These are phyloP conservation scores for Aix galericulata DNA, from an alignment of 2,113 vertebrate species.

Conservation along the genomic window DNA sequence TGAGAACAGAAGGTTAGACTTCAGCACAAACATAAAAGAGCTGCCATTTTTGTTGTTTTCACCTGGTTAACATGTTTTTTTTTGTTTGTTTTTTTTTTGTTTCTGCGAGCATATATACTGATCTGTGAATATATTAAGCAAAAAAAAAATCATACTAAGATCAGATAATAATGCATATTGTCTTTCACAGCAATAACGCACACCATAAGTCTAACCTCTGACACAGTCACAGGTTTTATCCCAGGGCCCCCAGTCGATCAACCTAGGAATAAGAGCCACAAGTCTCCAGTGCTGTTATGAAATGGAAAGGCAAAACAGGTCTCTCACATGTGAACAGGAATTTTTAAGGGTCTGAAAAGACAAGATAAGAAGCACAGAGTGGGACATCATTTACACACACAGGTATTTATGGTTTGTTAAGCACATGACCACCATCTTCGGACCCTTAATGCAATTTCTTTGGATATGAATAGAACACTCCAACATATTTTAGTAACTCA, in stretches of 20 bases:
- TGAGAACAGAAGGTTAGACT: neutral
- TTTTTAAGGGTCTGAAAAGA: neutral
- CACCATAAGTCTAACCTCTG: neutral
- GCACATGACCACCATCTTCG: neutral
- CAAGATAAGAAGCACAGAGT: neutral
- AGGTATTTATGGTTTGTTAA: neutral
- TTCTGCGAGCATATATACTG: neutral
- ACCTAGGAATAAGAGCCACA: neutral
- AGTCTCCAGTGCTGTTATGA: neutral
- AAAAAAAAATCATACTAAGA: neutral
- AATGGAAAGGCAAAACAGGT: neutral
- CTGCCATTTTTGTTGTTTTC: neutral
- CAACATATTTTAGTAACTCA: neutral
- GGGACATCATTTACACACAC: neutral
- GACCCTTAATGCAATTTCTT: neutral
- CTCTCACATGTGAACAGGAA: neutral
- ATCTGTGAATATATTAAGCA: neutral
- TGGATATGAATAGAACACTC: neutral
- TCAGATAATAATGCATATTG: neutral
- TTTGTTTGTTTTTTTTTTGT: fast-evolving
- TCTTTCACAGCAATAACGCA: neutral
- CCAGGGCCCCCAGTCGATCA: neutral
- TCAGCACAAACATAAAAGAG: neutral
- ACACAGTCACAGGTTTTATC: neutral
- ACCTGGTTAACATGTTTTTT: neutral